A percentile compares a stretch with the other conserved stretches of the same genome.
These are phyloP conservation scores for Colostygia pectinataria DNA, from an alignment of 2,888 invertebrate species.

Conservation along the genomic window DNA sequence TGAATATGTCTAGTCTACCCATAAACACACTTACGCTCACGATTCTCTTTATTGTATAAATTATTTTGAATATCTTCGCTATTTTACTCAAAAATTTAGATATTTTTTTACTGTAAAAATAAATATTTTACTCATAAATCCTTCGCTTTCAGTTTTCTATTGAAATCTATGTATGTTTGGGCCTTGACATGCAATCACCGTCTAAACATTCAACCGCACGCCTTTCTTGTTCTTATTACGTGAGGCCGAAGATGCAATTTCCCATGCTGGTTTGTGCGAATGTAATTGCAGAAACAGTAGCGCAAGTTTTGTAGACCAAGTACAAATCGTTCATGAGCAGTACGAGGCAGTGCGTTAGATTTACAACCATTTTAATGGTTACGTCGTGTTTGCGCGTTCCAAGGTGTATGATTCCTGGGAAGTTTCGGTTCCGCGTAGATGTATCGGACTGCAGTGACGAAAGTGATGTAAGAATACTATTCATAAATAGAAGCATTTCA, in stretches of 20 bases:
- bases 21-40: neutral
- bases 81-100: constrained; percentile 1
- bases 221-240: constrained; percentile 32
- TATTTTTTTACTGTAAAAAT: constrained; percentile 19
- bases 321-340: constrained; percentile 70
- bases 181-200: constrained; percentile 59
- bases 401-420: constrained; percentile 31
- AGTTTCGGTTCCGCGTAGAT: constrained; percentile 1
- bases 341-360: constrained; percentile 58
- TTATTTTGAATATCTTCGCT: neutral
- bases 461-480: too few species aligned
- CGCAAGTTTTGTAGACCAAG: constrained; percentile 50
- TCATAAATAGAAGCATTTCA: too few species aligned
- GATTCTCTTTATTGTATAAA: neutral
- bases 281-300: constrained; percentile 17
- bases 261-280: constrained; percentile 22
- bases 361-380: constrained; percentile 51
- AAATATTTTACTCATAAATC: constrained; percentile 38
- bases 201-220: constrained; percentile 11
- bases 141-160: constrained; percentile 40
- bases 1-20: too few species aligned
- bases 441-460: too few species aligned
- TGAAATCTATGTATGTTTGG: constrained; percentile 44
- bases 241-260: constrained; percentile 32
- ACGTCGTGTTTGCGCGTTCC: constrained; percentile 42